These are phyloP conservation scores for Chromis chromis DNA, from an alignment of 2,797 vertebrate species.

Conservation along the genomic window DNA sequence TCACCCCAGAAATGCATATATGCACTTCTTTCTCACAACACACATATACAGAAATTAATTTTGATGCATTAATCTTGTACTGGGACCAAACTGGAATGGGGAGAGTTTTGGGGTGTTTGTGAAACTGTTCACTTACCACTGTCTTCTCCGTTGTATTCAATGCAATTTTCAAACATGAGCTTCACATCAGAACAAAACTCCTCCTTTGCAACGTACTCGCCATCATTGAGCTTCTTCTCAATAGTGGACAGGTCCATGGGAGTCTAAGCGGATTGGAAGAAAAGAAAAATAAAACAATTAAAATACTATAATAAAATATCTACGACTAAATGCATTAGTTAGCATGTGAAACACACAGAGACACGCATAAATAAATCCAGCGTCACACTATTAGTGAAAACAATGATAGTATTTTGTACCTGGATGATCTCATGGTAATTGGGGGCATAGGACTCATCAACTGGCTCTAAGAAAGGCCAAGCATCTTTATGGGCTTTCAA, in stretches of 20 bases:
- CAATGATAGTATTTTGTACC: slow-evolving; percentile 78
- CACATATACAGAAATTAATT: slow-evolving; percentile 12
- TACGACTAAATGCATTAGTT: background rate
- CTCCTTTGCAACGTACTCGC: slow-evolving; percentile 94
- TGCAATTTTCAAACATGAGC: slow-evolving; percentile 97
- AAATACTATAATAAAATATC: background rate
- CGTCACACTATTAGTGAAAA: background rate
- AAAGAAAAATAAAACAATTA: background rate
- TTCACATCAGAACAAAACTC: slow-evolving; percentile 96
- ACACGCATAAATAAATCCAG: background rate
- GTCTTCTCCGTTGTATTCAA: slow-evolving; percentile 96
- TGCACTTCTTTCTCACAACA: slow-evolving; percentile 38
- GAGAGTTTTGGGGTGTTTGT: background rate
- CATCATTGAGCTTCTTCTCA: slow-evolving; percentile 94
- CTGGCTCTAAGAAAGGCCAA: slow-evolving; percentile 98
- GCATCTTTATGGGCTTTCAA: slow-evolving; percentile 97
- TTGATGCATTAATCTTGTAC: slow-evolving; percentile 5
- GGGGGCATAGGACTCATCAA: slow-evolving; percentile 97
- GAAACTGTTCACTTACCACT: slow-evolving; percentile 88
- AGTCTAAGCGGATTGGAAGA: slow-evolving; percentile 78
- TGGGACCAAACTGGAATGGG: background rate
- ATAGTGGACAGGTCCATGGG: slow-evolving; percentile 99
- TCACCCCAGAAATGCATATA: slow-evolving; percentile 36
- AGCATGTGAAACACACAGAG: background rate
- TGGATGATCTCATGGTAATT: slow-evolving; percentile 98